These are phyloP conservation scores for Malurus melanocephalus DNA, from an alignment of 2,113 vertebrate genomes.

Conservation along the genomic window DNA sequence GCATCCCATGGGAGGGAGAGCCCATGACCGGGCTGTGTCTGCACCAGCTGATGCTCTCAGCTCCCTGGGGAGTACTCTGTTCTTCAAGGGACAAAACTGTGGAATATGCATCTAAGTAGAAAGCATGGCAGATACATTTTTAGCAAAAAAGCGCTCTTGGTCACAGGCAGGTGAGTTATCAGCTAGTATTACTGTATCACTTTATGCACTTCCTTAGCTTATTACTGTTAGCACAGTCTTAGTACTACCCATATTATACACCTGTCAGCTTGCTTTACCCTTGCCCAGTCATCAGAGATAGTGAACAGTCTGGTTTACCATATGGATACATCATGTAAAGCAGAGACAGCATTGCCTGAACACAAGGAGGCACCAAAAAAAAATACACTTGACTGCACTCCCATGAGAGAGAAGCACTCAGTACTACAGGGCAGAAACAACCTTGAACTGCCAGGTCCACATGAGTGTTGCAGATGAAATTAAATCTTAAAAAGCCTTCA, in stretches of 20 bases:
- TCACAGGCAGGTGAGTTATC: background rate
- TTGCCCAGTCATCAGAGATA: background rate
- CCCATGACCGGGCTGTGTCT: accelerated
- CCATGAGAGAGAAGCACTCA: background rate
- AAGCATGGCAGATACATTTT: background rate
- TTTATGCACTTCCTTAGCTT: background rate
- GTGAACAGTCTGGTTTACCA: background rate
- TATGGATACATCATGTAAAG: background rate
- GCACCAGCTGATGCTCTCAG: background rate
- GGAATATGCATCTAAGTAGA: background rate
- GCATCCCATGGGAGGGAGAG: accelerated
- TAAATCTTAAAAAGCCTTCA: background rate
- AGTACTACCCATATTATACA: background rate
- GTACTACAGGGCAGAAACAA: background rate
- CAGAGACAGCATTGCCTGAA: background rate
- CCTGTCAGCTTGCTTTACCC: background rate
- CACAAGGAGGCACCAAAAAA: background rate
- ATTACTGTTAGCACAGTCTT: background rate
- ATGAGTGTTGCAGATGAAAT: background rate
- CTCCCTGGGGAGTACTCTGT: background rate
- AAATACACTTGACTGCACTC: background rate
- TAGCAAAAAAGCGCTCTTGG: background rate
- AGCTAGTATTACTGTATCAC: background rate
- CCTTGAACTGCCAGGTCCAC: background rate
- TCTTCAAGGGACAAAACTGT: background rate